Evolutionary conservation across 2,113 vertebrate genomes (phyloP), one percentile per base, ranked within the genome.

Genomic region (Bos indicus): DNA sequence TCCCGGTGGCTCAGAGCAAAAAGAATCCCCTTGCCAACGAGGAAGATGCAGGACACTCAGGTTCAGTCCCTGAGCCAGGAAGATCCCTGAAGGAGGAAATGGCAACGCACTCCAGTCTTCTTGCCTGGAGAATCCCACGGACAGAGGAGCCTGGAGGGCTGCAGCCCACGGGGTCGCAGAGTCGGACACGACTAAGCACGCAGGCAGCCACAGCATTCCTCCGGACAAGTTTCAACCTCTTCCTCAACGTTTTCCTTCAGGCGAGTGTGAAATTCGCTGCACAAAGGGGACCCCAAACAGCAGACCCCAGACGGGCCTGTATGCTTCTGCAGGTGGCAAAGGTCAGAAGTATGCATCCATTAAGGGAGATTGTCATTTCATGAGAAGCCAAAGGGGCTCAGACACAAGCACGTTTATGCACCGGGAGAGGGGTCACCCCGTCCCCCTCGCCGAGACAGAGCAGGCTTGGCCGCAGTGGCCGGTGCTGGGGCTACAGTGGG

Each of bases 401-500:
- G 25, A 78, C 2, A 6, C 0, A 16, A 40, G 43, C 7, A 6
- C 1, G 1, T 85, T 28, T 90, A 33, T 16, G 15, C 88, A 67
- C 93, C 56, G 56, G 78, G 54, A 96, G 52, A 97, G 33, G 28
- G n/a, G 40, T 74, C 60, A 57, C 64, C 83, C 96, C 84, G 1
- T 9, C 7, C 46, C 0, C 11, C 48, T 36, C 10, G 0, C 56
- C 0, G 26, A 8, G 30, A 62, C 62, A 1, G 4, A 48, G 40
- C 9, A 13, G 46, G 21, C 21, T 19, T 7, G 56, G 43, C 67
- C n/a, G 2, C 30, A 36, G 1, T 0, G 0, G 59, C 43, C 48
- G 6, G 2, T 19, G 7, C 16, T 12, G 5, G 5, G 14, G 56
- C 17, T 23, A 23, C 46, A 91, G 19, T 16, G 26, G 26, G 54